Base-by-base conservation (phyloP, 2,113 vertebrate species). In the Nothoprocta pentlandii region DNA sequence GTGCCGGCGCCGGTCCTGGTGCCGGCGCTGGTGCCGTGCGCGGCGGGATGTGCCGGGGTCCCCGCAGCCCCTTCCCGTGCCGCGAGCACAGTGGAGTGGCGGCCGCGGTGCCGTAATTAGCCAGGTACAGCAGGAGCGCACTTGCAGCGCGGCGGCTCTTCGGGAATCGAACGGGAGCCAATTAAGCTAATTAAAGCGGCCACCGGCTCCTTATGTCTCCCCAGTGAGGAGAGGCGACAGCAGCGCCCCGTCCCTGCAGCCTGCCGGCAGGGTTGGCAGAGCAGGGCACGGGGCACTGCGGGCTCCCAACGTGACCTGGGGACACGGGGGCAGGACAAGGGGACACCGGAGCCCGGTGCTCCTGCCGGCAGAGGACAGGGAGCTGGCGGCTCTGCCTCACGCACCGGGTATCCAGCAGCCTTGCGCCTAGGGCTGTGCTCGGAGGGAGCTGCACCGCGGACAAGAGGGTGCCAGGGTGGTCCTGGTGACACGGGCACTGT, bases 161-260 rank as follows among this genome's bases (percentile, higher is more conserved):
- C 94, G 86, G 86, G 90, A 96, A 89, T 59, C 69, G 5, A 93
- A 95, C 56, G 86, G 91, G 89, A 96, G 86, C 94, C 96, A 96
- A 96, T 96, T 96, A 96, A 95, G 93, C 92, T 95, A 94, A 96
- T 96, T 95, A 96, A 96, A 96, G 83, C 1, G 2, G 77, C 89
- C 5, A 0, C 62, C 25, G 74, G 69, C 70, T 96, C 13, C 3
- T 96, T 93, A 89, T 70, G 53, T 86, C 69, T 16, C 0, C 44
- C 13, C 69, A 23, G 94, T 26, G 80, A 76, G 12, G 51, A 13
- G 20, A 49, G 85, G 76, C 80, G 42, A 13, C 2, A 0, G 21
- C 46, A 34, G 53, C 16, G 0, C 36, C 62, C n/a, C 1, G 0
- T 81, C 62, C 83, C 64, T 5, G 0, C 9, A 16, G 51, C 1